These are phyloP conservation scores for Tyria jacobaeae DNA, from an alignment of 2,888 invertebrate species.

Conservation along the genomic window DNA sequence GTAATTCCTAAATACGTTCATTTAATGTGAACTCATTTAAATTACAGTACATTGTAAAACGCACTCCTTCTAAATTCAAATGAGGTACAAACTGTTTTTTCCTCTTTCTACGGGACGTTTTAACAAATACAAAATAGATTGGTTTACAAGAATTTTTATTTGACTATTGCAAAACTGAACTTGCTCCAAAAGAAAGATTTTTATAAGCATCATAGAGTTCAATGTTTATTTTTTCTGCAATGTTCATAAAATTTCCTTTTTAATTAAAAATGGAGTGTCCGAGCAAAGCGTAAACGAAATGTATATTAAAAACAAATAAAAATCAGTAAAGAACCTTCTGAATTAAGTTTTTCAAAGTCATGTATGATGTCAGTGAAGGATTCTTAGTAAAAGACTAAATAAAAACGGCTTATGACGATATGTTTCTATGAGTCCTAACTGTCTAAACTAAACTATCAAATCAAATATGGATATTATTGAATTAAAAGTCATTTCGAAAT, in stretches of 20 bases:
- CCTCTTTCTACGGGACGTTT: neutral
- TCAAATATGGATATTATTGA: too few relatives aligned
- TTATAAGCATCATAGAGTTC: too few relatives aligned
- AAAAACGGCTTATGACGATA: too few relatives aligned
- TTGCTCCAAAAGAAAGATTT: too few relatives aligned
- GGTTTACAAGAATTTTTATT: neutral
- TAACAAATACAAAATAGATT: neutral
- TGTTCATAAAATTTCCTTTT: neutral
- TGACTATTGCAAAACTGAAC: neutral
- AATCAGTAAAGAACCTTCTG: neutral
- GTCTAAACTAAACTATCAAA: too few relatives aligned
- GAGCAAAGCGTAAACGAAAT: neutral
- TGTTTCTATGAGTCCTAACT: too few relatives aligned
- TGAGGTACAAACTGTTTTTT: neutral
- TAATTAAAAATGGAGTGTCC: neutral
- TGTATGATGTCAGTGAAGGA: too few relatives aligned
- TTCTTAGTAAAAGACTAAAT: too few relatives aligned
- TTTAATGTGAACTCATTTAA: neutral
- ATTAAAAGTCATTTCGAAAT: too few relatives aligned
- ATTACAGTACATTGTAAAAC: neutral
- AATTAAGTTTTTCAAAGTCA: neutral
- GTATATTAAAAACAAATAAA: neutral
- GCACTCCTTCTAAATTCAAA: conserved; percentile 4
- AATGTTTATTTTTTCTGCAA: too few relatives aligned
- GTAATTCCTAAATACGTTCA: too few relatives aligned